Conservation (phyloP, 1,140 invertebrate genomes). For the Akabosia matsudoensis region DNA sequence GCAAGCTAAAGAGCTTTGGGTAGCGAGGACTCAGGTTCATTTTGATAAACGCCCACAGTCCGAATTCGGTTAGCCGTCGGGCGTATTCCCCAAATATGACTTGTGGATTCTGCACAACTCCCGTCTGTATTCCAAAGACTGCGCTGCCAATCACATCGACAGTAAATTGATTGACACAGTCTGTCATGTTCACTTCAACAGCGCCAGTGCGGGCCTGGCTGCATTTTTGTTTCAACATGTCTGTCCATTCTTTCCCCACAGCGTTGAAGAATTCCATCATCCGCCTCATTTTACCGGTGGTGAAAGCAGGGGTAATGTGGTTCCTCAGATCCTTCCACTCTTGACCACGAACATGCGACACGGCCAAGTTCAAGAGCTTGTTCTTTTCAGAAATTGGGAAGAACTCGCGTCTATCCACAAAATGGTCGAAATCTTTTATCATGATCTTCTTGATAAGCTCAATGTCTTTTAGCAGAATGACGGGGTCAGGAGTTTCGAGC, state of each 20-base stretch:
- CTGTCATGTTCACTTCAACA: background rate
- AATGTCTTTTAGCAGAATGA: background rate
- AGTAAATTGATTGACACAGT: background rate
- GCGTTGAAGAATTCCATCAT: background rate
- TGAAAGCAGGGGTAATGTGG: background rate
- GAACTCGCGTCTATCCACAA: background rate
- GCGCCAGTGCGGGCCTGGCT: background rate
- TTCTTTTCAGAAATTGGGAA: background rate
- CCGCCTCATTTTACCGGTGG: background rate
- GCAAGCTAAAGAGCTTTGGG: background rate
- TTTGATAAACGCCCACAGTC: background rate
- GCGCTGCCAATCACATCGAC: background rate
- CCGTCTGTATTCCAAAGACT: background rate
- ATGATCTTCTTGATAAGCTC: background rate
- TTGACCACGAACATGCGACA: background rate
- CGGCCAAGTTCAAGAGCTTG: background rate
- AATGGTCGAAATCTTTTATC: conserved; percentile 8
- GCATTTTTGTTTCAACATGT: background rate
- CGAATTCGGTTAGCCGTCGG: background rate
- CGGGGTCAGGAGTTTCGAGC: background rate
- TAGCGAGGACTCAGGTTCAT: background rate
- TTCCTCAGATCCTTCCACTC: conserved; percentile 6
- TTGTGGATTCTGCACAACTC: background rate
- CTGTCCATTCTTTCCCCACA: background rate
- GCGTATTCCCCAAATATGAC: background rate